Base-by-base conservation (phyloP, 30 jellyfish, hydroid and myxozoan species). In the Aurelia sp. region DNA sequence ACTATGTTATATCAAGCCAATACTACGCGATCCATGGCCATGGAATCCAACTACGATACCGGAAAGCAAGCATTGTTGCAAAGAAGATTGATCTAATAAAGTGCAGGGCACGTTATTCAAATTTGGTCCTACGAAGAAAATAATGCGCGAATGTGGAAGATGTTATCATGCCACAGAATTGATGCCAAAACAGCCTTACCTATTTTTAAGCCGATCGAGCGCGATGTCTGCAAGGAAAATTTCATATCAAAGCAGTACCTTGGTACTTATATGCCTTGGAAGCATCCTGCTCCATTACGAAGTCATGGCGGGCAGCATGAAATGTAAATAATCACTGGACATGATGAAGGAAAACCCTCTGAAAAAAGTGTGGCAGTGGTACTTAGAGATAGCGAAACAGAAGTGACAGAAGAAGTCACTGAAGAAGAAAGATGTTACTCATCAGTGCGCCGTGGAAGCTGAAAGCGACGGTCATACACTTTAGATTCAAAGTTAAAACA, bases 401-500 rank as follows among this genome's bases (percentile, higher is more conserved):
- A 9, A 23, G 62, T 68, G 30, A 31, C 35, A 41, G 61, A 23
- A 59, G 21, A 12, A 68, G 79, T 33, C 59, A 68, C 10, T 21
- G 51, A 41, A 41, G 35, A 15, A 68, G 6, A 33, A 41, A 59
- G 68, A 59, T 27, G 68, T 30, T 19, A 13, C 61, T 17, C 74
- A 61, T 18, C 30, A 75, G 41, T 35, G 64, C 27, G 74, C 17
- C 73, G 74, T 18, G 74, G 74, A 41, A 62, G 80, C n/a, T 27
- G 65, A 18, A 61, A n/a, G 62, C 41, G 88, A 15, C 31, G 62
- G 62, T 78, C 89, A 31, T 78, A 78, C 89, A 78, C 89, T 13
- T 70, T 78, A 11, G 89, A 78, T 61, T 78, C 81, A 78, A 61
- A 63, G 30, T 48, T 75, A 61, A 78, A 62, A 78, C 89, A 19